These are phyloP conservation scores for Peromyscus leucopus DNA, from an alignment of 2,113 vertebrate genomes.

Conservation along the genomic window DNA sequence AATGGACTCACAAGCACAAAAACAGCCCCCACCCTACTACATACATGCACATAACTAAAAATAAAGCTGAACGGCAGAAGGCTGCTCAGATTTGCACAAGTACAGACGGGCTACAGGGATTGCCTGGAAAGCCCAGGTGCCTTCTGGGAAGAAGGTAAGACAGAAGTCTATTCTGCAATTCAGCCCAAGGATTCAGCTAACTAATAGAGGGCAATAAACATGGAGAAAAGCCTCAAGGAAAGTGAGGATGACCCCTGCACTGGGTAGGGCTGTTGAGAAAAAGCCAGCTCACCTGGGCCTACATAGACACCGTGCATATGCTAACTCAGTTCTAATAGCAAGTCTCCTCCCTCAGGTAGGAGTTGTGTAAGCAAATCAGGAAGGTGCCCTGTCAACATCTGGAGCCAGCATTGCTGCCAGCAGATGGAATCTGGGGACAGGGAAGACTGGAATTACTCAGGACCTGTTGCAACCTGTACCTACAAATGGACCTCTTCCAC, in stretches of 20 bases:
- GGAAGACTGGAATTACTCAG: slow-evolving; percentile 14
- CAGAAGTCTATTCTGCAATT: neutral
- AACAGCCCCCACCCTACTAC: neutral
- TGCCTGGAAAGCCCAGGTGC: slow-evolving; percentile 20
- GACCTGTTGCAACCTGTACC: slow-evolving; percentile 7
- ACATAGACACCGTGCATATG: neutral
- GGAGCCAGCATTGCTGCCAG: neutral
- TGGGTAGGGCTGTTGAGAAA: neutral
- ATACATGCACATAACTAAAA: neutral
- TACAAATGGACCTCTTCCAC: neutral
- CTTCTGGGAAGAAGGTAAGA: slow-evolving; percentile 25
- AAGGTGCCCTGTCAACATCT: slow-evolving; percentile 6
- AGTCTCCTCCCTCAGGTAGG: neutral
- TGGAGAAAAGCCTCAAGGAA: neutral
- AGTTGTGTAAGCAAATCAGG: neutral
- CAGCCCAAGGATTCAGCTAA: neutral
- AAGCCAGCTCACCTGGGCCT: neutral
- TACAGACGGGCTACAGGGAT: neutral
- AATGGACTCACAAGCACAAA: neutral
- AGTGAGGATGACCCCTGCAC: neutral
- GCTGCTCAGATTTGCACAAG: neutral
- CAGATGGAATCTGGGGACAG: neutral
- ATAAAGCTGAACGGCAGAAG: neutral
- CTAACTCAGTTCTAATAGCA: neutral
- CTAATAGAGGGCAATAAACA: neutral